Evolutionary conservation across 2,888 invertebrate species (phyloP), one percentile per base, ranked within the genome.

Genomic region (Idaea dimidiata): DNA sequence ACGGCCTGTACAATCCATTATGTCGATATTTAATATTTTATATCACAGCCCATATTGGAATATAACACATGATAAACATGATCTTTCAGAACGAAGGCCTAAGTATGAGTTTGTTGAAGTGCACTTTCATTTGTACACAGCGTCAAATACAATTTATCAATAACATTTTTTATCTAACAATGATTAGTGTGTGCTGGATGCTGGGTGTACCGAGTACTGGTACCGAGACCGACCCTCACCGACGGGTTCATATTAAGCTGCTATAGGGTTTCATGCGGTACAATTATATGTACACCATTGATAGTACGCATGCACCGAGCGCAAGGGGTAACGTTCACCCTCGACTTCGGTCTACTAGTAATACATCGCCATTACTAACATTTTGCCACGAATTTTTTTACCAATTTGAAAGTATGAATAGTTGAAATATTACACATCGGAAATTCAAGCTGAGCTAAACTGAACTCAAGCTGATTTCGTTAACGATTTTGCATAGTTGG

Each of bases 21-120:
- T 93, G 94, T 93, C 93, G 94, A 94, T 87, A 88, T 93, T 86
- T 87, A 88, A 87, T 74, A 83, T 86, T 88, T 90, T 94, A 94
- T 94, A 95, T 95, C 95, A 95, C 95, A 95, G 95, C 95, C 95
- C 95, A 94, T 94, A 79, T 95, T 95, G 95, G 95, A 95, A 95
- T 95, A 91, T 88, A 91, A 91, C 90, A 90, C 85, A 90, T 89
- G 88, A 88, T 87, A 90, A 56, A 88, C 84, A 86, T 82, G 84
- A 83, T 88, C 85, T 89, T 88, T 87, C 74, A 85, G 82, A 90
- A 88, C 83, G 83, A 89, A 89, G 89, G 87, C 88, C 83, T 87
- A 87, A 84, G 81, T 86, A 82, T 81, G 80, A 82, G 84, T 86
- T 81, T 81, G 82, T 81, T 85, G 90, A 92, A 92, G 92, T 92